Evolutionary conservation across 1,140 invertebrate genomes (phyloP), one percentile per base, ranked within the genome.

Genomic region (Thaumetopoea pityocampa): DNA sequence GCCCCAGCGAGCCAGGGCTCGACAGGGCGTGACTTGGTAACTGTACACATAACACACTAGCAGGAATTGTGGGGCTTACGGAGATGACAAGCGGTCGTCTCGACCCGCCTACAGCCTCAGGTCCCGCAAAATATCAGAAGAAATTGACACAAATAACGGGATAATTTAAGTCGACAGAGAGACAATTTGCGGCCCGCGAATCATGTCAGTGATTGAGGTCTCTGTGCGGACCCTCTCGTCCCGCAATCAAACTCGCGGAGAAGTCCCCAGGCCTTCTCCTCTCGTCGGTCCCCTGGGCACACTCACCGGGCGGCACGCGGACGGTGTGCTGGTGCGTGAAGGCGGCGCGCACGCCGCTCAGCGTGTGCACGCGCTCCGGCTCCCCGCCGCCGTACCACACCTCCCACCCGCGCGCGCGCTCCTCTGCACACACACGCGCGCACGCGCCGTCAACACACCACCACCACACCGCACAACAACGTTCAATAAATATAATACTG

Each of bases 351-450:
- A 59, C 54, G 10, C 50, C 32, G 4, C 68, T 40, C 6, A 79
- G 53, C 11, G 68, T 57, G 54, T 81, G 74, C 10, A 62, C 55
- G 0, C 77, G 50, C 41, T 76, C 74, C 1, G 67, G 67, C 52
- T 76, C 73, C 30, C 57, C 67, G 0, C 72, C 71, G 1, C 65
- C 72, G 52, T 69, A 76, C 74, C 74, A 82, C 17, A 78, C 38
- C 55, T 81, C 77, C 67, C 72, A 78, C 0, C 67, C 73, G 2
- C 33, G 24, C 2, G 19, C 49, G 16, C 57, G 62, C 5, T 66
- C 64, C 3, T 66, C 66, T 70, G 60, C 4, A 4, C 5, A 38
- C 1, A 36, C 0, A 26, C 2, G 6, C 1, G 4, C 7, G 11
- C 20, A 19, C 20, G 9, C 8, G 14, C 3, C n/a, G 11, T 29